A percentile compares a stretch with the other conserved stretches of the same genome.
Conservation (phyloP, 2,797 vertebrate genomes). For the Sciaenops ocellatus region DNA sequence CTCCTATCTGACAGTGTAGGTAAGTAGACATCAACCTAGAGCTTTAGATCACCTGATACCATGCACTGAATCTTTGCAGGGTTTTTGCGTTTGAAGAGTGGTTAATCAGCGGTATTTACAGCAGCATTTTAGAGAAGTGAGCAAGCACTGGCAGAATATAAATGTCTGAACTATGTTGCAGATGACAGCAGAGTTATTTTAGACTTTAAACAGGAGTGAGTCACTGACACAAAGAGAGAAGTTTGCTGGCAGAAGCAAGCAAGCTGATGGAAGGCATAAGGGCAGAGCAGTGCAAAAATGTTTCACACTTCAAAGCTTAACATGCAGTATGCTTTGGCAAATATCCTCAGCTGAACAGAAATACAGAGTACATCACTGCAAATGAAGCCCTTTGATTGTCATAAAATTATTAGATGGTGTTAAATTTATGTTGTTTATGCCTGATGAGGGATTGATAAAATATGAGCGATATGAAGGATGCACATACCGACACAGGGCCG, state of each 20-base stretch:
- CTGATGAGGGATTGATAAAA: background rate
- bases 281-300: slow-evolving; percentile 4
- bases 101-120: slow-evolving; percentile 56
- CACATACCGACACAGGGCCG: slow-evolving; percentile 93
- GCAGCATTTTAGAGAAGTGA: slow-evolving; percentile 39
- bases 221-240: slow-evolving; percentile 38
- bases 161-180: slow-evolving; percentile 19
- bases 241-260: slow-evolving; percentile 46
- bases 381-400: background rate
- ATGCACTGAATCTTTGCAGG: slow-evolving; percentile 32
- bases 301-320: background rate
- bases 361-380: background rate
- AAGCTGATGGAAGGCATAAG: slow-evolving; percentile 40
- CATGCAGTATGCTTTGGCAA: slow-evolving; percentile 14
- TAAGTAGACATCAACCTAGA: slow-evolving; percentile 2
- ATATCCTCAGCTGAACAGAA: background rate
- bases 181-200: slow-evolving; percentile 31
- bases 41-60: slow-evolving; percentile 9
- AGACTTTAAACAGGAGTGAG: slow-evolving; percentile 38
- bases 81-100: background rate
- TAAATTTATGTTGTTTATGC: background rate
- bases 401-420: background rate
- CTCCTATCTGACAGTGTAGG: background rate
- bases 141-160: slow-evolving; percentile 55
- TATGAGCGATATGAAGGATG: background rate